Percentiles rank a stretch among this genome's conserved stretches.
phyloP scores from a whole-genome alignment of 2,888 invertebrate genomes.

The Scelioninae gen. 2 region DNA sequence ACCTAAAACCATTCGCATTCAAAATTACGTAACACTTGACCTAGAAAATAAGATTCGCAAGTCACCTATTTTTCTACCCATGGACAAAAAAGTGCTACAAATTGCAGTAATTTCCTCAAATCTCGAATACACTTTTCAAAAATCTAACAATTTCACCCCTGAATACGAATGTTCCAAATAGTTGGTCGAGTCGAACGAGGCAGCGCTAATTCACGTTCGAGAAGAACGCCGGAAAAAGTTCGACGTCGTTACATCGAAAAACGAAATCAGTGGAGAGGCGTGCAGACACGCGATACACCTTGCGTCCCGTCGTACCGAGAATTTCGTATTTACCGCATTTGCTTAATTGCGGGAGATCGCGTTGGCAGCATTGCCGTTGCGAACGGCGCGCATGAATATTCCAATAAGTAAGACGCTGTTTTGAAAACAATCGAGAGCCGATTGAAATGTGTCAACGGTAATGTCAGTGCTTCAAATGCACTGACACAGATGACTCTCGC shows the following conservation, averaged over 20 bases:
- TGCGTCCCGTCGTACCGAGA: constrained; percentile 9
- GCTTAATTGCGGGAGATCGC: constrained; percentile 41
- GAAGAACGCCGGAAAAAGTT: constrained; percentile 42
- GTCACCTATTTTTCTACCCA: too few relatives aligned
- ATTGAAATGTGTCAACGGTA: constrained; percentile 20
- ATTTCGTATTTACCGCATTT: constrained; percentile 37
- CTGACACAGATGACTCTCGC: background rate
- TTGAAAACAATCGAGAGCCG: constrained; percentile 32
- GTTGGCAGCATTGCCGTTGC: constrained; percentile 29
- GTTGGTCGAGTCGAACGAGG: constrained; percentile 43
- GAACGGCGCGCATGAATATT: constrained; percentile 46
- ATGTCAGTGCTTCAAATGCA: constrained; percentile 4
- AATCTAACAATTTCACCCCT: too few relatives aligned
- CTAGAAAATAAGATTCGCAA: too few relatives aligned
- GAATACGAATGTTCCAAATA: too few relatives aligned
- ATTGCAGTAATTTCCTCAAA: too few relatives aligned
- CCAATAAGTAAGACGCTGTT: constrained; percentile 34
- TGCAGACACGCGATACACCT: constrained; percentile 32
- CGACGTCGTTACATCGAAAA: constrained; percentile 40
- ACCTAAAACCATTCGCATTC: too few relatives aligned
- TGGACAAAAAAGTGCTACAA: too few relatives aligned
- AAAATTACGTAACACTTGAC: too few relatives aligned
- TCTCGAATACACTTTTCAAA: too few relatives aligned
- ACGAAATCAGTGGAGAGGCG: constrained; percentile 38
- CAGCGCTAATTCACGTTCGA: constrained; percentile 37